phyloP scores from a whole-genome alignment of 2,888 invertebrate species.

The Adineta ricciae region DNA sequence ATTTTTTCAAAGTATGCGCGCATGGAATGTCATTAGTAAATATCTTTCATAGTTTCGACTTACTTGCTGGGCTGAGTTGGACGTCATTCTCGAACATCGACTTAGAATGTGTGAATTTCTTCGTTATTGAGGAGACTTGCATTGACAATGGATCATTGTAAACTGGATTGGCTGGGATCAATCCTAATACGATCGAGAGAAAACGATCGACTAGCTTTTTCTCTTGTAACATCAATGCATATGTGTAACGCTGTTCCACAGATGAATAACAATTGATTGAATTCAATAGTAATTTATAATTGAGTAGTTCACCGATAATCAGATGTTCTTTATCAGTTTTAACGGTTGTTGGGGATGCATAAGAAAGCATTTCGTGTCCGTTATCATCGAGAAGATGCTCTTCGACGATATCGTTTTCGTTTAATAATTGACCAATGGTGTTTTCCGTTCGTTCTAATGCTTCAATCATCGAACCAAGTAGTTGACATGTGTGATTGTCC shows the following conservation, averaged over 20 bases:
- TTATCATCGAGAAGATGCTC: neutral
- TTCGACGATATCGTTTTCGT: neutral
- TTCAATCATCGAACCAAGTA: slow-evolving; percentile 7
- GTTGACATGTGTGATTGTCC: neutral
- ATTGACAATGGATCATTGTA: neutral
- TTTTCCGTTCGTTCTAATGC: neutral
- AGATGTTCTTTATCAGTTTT: neutral
- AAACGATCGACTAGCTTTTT: neutral
- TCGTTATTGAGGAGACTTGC: neutral
- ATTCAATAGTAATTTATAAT: neutral
- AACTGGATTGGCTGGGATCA: neutral
- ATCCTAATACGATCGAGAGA: neutral
- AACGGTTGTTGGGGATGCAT: neutral
- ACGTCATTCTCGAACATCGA: neutral
- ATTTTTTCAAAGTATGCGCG: too few species aligned
- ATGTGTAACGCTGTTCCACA: neutral
- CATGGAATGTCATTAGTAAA: too few species aligned
- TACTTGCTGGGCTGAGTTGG: neutral
- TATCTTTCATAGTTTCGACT: neutral
- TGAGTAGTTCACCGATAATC: neutral
- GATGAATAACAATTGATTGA: neutral
- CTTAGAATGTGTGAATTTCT: neutral
- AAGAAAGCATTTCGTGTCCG: neutral
- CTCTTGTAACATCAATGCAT: neutral
- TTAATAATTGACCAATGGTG: neutral